Percentiles rank a stretch among this genome's conserved stretches.
Conservation (phyloP, 2,113 vertebrate genomes). For the Loxodonta africana region DNA sequence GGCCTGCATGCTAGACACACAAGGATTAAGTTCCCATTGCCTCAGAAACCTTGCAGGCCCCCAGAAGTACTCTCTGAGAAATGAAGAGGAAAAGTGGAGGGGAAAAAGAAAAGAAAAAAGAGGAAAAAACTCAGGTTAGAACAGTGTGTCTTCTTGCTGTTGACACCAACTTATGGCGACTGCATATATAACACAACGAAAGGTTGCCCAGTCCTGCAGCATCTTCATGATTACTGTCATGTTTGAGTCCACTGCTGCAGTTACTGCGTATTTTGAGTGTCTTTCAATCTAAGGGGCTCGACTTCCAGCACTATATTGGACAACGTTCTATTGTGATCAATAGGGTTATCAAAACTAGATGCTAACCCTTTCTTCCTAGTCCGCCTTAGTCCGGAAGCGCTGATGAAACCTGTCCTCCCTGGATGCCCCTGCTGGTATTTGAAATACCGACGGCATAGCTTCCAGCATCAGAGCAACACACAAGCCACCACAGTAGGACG, state of each 20-base stretch:
- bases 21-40: slow-evolving; percentile 65
- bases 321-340: background rate
- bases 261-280: background rate
- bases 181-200: background rate
- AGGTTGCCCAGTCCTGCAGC: background rate
- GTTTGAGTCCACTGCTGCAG: background rate
- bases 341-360: background rate
- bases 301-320: background rate
- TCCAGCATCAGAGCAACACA: background rate
- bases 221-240: background rate
- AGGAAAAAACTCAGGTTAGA: background rate
- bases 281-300: background rate
- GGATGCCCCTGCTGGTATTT: background rate
- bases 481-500: background rate
- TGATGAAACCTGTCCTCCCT: background rate
- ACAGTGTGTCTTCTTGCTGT: background rate
- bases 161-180: background rate
- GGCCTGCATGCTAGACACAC: slow-evolving; percentile 65
- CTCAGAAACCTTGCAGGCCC: slow-evolving; percentile 31
- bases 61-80: background rate
- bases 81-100: background rate
- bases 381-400: background rate
- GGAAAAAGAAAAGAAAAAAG: fast-evolving
- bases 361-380: background rate
- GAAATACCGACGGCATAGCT: background rate